Percentiles rank a stretch among this genome's conserved stretches.
Conservation (phyloP, 2,888 invertebrate species). For the Drosophila colorata region DNA sequence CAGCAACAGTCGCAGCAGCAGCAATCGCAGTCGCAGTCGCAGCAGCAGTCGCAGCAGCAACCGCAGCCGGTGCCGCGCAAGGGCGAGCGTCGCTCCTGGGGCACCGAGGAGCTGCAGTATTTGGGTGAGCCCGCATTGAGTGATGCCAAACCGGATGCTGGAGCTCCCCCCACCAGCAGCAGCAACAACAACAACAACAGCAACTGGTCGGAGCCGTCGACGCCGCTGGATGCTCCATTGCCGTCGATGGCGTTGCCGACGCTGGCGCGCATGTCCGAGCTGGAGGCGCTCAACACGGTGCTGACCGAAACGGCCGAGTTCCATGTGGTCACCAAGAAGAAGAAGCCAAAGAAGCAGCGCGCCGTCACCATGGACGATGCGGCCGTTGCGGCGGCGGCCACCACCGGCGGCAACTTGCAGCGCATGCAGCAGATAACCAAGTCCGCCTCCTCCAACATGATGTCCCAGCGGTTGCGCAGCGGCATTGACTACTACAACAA, state of each 20-base stretch:
- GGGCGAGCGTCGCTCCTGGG: constrained; percentile 88
- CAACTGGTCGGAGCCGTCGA: neutral
- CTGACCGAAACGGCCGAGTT: constrained; percentile 89
- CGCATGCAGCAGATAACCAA: constrained; percentile 81
- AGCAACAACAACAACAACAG: neutral
- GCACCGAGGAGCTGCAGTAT: constrained; percentile 88
- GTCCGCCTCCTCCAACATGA: constrained; percentile 73
- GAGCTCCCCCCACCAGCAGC: constrained; percentile 3
- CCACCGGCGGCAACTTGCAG: constrained; percentile 71
- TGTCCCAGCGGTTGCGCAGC: constrained; percentile 53
- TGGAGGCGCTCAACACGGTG: constrained; percentile 83
- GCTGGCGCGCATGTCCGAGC: constrained; percentile 74
- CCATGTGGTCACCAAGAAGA: constrained; percentile 93
- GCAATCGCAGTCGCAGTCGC: constrained; percentile 26
- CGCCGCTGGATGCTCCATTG: constrained; percentile 4
- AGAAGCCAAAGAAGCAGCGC: constrained; percentile 89
- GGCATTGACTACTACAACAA: constrained; percentile 40
- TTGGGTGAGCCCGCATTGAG: constrained; percentile 69
- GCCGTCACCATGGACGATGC: constrained; percentile 77
- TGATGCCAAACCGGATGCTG: constrained; percentile 15
- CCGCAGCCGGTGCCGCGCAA: constrained; percentile 56
- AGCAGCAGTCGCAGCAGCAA: constrained; percentile 20
- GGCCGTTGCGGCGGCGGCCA: constrained; percentile 60
- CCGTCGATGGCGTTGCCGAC: constrained; percentile 42
- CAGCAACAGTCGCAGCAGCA: constrained; percentile 29